Conservation (phyloP, 2,113 vertebrate species). For the Apodemus sylvaticus region DNA sequence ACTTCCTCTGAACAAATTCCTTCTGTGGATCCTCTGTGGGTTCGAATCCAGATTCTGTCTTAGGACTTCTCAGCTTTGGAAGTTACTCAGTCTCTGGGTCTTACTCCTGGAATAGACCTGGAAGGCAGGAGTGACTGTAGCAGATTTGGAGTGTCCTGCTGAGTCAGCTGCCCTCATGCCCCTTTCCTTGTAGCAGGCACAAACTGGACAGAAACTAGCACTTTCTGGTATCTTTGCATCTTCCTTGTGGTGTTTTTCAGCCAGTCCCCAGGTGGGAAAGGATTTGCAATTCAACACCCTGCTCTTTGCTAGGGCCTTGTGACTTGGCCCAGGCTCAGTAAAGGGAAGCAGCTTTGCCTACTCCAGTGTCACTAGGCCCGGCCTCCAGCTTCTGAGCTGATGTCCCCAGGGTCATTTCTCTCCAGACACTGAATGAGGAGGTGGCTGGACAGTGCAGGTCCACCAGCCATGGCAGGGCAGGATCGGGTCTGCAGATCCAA, state of each 20-base stretch:
- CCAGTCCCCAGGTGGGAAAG: slow-evolving; percentile 67
- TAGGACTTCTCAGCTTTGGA: not conserved
- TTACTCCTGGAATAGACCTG: not conserved
- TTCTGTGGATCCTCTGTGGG: not conserved
- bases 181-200: not conserved
- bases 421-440: not conserved
- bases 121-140: not conserved
- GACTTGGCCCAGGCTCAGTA: slow-evolving; percentile 65
- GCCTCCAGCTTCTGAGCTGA: not conserved
- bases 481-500: not conserved
- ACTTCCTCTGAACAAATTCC: rapidly evolving
- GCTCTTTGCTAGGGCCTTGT: slow-evolving; percentile 66
- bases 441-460: rapidly evolving
- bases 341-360: slow-evolving; percentile 22
- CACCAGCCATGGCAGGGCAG: slow-evolving; percentile 43
- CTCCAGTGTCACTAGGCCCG: not conserved
- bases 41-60: not conserved
- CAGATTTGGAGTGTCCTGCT: rapidly evolving
- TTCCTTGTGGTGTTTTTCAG: not conserved
- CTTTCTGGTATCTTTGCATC: not conserved
- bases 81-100: not conserved
- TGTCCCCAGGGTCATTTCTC: not conserved
- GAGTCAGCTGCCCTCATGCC: rapidly evolving
- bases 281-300: slow-evolving; percentile 74
- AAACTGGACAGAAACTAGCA: not conserved